A percentile compares a stretch with the other conserved stretches of the same genome.
phyloP scores from a whole-genome alignment of 2,113 vertebrate genomes.

The Coracopsis vasa region DNA sequence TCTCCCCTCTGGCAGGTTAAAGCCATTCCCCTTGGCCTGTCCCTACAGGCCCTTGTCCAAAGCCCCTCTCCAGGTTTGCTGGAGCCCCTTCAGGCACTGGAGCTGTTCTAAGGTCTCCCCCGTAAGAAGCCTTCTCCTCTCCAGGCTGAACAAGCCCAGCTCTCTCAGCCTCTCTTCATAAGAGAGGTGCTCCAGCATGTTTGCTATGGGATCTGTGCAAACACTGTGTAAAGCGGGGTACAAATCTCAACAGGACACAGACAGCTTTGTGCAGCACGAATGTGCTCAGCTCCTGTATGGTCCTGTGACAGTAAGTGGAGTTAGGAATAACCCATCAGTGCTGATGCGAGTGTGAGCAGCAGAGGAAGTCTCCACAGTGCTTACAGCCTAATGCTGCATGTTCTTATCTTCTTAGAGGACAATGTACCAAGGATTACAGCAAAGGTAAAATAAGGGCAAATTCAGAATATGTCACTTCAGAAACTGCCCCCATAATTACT shows the following conservation, averaged over 20 bases:
- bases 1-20: no score
- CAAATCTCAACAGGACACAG: fast-evolving
- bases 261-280: not conserved
- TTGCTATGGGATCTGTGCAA: not conserved
- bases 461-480: not conserved
- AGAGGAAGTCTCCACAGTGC: not conserved
- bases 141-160: not conserved
- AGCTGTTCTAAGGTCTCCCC: not conserved
- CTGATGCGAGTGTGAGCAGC: not conserved
- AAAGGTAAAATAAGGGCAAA: not conserved
- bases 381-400: not conserved
- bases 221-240: not conserved
- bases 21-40: no score
- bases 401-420: not conserved
- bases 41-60: no score
- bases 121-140: not conserved
- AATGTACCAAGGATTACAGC: not conserved
- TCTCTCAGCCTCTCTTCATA: not conserved
- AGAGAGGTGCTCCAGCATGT: fast-evolving
- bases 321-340: not conserved
- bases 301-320: not conserved
- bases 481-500: not conserved
- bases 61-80: no score
- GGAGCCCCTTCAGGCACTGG: not conserved
- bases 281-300: not conserved